Evolutionary conservation across 2,113 vertebrate genomes (phyloP).

Genomic region (Mesitornis unicolor): DNA sequence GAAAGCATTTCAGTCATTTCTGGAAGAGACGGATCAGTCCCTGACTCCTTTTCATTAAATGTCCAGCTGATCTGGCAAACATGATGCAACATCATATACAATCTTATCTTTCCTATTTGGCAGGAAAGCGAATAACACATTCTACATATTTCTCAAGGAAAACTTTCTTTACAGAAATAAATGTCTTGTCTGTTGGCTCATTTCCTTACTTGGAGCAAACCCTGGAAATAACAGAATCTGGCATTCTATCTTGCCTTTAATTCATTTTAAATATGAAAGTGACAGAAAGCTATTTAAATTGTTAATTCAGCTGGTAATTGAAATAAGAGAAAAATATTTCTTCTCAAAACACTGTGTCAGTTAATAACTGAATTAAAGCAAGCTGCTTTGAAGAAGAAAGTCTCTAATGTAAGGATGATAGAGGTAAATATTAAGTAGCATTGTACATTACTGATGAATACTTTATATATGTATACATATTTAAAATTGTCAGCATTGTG

Average conservation of each 20-base stretch:
- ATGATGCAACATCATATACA: background rate
- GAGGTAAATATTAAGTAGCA: background rate
- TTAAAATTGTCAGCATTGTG: background rate
- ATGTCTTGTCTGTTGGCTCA: background rate
- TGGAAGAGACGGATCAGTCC: background rate
- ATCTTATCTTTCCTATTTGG: conserved; percentile 36
- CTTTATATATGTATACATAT: background rate
- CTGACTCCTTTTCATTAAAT: conserved; percentile 22
- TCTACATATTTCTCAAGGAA: conserved; percentile 22
- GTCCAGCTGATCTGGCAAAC: conserved; percentile 37
- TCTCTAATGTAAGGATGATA: background rate
- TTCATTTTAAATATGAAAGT: background rate
- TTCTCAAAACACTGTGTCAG: background rate
- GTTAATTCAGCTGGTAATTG: background rate
- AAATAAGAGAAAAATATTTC: background rate
- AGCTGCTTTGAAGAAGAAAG: background rate
- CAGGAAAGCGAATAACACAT: background rate
- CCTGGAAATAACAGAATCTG: background rate
- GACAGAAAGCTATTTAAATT: background rate
- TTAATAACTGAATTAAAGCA: background rate
- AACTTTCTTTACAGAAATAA: background rate
- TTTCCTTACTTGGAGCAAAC: background rate
- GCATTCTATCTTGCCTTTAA: background rate
- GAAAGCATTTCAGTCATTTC: background rate
- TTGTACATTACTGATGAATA: background rate